phyloP scores from a whole-genome alignment of 30 jellyfish, hydroid and myxozoan genomes.

The Aurelia sp. region DNA sequence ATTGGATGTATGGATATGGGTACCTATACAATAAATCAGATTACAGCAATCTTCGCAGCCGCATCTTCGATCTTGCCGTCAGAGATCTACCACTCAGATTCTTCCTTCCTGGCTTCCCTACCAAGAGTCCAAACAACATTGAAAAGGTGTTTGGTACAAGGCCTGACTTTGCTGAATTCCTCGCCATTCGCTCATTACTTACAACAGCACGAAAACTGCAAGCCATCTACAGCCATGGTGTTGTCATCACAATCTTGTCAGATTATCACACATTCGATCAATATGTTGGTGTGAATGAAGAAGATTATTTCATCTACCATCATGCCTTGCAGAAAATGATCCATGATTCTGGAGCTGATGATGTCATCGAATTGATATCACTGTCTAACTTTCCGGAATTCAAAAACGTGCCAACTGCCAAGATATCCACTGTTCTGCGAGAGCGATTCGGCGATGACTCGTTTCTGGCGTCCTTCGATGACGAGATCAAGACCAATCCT shows the following conservation, averaged over 20 bases:
- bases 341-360: slow-evolving; percentile 38
- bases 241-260: slow-evolving; percentile 34
- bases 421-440: slow-evolving; percentile 20
- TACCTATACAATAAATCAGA: not conserved
- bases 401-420: slow-evolving; percentile 10
- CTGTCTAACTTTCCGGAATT: slow-evolving; percentile 49
- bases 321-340: slow-evolving; percentile 29
- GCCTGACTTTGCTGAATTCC: slow-evolving; percentile 53
- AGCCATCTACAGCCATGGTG: slow-evolving; percentile 58
- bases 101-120: slow-evolving; percentile 71
- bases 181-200: slow-evolving; percentile 34
- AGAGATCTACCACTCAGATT: slow-evolving; percentile 16
- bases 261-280: slow-evolving; percentile 73
- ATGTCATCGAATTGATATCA: slow-evolving; percentile 50
- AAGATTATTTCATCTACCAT: slow-evolving; percentile 41
- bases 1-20: slow-evolving; percentile 24
- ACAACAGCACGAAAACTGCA: slow-evolving; percentile 51
- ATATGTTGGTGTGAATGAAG: slow-evolving; percentile 64
- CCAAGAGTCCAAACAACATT: slow-evolving; percentile 47
- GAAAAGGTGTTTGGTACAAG: slow-evolving; percentile 44
- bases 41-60: slow-evolving; percentile 3
- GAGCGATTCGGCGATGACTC: slow-evolving; percentile 27
- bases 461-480: slow-evolving; percentile 30
- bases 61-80: slow-evolving; percentile 1
- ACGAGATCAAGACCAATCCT: slow-evolving; percentile 7